Evolutionary conservation across 1,140 invertebrate genomes (phyloP).

Genomic region (Trichogramma pretiosum): DNA sequence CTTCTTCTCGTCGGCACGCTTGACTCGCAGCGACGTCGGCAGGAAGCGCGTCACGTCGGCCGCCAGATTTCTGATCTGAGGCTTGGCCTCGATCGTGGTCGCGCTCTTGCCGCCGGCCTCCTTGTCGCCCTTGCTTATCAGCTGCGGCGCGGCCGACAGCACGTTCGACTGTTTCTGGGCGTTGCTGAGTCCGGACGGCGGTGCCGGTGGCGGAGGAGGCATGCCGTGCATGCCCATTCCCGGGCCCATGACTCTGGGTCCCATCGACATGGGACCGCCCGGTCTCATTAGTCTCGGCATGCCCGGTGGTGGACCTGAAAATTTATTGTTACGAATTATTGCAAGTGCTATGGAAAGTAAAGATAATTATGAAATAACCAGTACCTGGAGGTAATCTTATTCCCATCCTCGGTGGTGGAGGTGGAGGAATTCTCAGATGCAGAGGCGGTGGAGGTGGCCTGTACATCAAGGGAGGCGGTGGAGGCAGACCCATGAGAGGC

Average conservation of each 20-base stretch:
- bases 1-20: slow-evolving; percentile 67
- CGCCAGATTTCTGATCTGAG: slow-evolving; percentile 87
- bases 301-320: slow-evolving; percentile 44
- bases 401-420: slow-evolving; percentile 46
- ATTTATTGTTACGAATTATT: too few species aligned
- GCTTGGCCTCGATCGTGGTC: slow-evolving; percentile 87
- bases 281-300: slow-evolving; percentile 51
- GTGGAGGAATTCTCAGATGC: slow-evolving; percentile 47
- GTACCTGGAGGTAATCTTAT: slow-evolving; percentile 43
- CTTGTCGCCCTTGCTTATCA: slow-evolving; percentile 52
- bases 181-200: slow-evolving; percentile 28
- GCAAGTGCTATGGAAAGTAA: too few species aligned
- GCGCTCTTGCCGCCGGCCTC: slow-evolving; percentile 57
- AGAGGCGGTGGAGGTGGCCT: slow-evolving; percentile 44
- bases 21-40: slow-evolving; percentile 82
- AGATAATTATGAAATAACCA: slow-evolving; percentile 2
- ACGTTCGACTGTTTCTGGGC: slow-evolving; percentile 59
- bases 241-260: slow-evolving; percentile 51
- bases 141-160: slow-evolving; percentile 71
- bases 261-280: slow-evolving; percentile 39
- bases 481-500: slow-evolving; percentile 47
- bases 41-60: slow-evolving; percentile 93
- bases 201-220: slow-evolving; percentile 37
- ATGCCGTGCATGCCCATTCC: slow-evolving; percentile 47
- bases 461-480: slow-evolving; percentile 40